These are phyloP conservation scores for Tetramorium alpestre DNA, from an alignment of 1,140 invertebrate genomes.

Conservation along the genomic window DNA sequence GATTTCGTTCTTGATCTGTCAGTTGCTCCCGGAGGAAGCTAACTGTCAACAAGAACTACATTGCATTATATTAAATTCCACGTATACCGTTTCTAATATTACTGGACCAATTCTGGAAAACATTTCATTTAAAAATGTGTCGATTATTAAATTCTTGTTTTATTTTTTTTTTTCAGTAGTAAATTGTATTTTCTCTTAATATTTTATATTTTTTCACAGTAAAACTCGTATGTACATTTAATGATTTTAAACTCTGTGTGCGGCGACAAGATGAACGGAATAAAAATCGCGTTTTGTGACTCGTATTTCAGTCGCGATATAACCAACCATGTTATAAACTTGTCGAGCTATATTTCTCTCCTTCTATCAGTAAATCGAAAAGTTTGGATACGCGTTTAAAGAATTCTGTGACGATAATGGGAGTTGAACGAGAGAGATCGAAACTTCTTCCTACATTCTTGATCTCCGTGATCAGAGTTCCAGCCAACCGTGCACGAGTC, in stretches of 20 bases:
- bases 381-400: neutral
- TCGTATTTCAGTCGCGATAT: neutral
- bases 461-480: neutral
- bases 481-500: neutral
- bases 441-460: neutral
- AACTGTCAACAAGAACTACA: neutral
- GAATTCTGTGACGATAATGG: neutral
- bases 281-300: neutral
- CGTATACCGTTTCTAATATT: neutral
- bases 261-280: neutral
- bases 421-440: neutral
- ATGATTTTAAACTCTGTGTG: neutral
- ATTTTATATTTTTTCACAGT: neutral
- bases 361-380: neutral
- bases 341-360: neutral
- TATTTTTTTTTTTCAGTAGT: neutral
- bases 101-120: neutral
- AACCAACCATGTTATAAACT: neutral
- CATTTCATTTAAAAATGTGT: neutral
- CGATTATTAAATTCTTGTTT: neutral
- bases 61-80: neutral
- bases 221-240: neutral
- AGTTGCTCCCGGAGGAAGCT: neutral
- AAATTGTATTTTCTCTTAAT: neutral
- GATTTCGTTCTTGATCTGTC: slow-evolving; percentile 29